Evolutionary conservation across 2,797 vertebrate species (phyloP), one percentile per base, ranked within the genome.

Genomic region (Sarcoramphus papa): DNA sequence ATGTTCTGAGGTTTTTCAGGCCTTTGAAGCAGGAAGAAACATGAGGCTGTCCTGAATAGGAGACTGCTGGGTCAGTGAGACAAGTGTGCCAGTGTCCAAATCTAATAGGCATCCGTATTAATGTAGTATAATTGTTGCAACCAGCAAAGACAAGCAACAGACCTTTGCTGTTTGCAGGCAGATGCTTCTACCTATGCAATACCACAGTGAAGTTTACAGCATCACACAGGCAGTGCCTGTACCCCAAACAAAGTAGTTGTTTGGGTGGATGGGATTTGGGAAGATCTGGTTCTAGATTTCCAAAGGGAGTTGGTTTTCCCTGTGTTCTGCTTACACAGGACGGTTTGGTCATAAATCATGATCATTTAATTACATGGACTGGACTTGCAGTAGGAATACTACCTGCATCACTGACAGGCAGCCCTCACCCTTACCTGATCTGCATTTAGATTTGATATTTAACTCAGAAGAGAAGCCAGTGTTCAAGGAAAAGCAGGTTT

Each of bases 101-200:
- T 14, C 0, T 1, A 41, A 45, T 1, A 2, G 16, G 27, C 51
- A 41, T n/a, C 30, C 6, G 1, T 50, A 7, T 67, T 30, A 3
- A 5, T 12, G 50, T 7, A 27, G 45, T 6, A 10, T 18, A 21
- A 4, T 14, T 65, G 17, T 14, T 62, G 43, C 65, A 50, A n/a
- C 19, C 57, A 59, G 57, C 50, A 30, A 14, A 22, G 60, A 20
- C 22, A 20, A 62, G 35, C 27, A 35, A 8, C 15, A 14, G n/a
- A 6, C 19, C 30, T 68, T 37, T 59, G 40, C 63, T 88, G 43
- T 35, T n/a, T 56, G 64, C 40, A 70, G 47, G 23, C 56, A 35
- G 35, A 30, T 81, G 25, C 53, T 60, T 67, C 47, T 74, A 54
- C 45, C 63, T 48, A 0, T 7, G 53, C 13, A 5, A 8, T 73